These are phyloP conservation scores for Clupea harengus DNA, from an alignment of 2,113 vertebrate genomes.

Conservation along the genomic window DNA sequence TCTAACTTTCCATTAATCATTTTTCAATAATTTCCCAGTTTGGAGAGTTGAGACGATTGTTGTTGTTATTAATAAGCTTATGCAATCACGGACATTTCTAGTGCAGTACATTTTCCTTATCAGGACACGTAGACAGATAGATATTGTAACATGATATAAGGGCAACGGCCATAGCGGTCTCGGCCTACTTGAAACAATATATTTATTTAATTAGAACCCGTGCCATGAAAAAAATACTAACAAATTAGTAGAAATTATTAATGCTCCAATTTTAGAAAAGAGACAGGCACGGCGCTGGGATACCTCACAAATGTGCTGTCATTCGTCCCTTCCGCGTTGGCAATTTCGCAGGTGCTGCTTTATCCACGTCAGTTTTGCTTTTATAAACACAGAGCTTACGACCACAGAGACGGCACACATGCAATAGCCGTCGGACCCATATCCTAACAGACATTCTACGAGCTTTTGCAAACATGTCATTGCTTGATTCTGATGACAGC, in stretches of 20 bases:
- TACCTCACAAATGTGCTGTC: slow-evolving; percentile 28
- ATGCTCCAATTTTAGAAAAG: neutral
- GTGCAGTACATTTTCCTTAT: neutral
- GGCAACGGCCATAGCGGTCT: neutral
- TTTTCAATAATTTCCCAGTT: neutral
- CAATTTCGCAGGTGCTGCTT: slow-evolving; percentile 52
- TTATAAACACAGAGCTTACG: neutral
- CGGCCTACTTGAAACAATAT: neutral
- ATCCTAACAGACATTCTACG: neutral
- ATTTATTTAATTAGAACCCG: neutral
- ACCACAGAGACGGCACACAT: neutral
- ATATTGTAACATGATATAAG: neutral
- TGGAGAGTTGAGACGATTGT: neutral
- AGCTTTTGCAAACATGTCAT: slow-evolving; percentile 44
- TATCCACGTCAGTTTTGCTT: slow-evolving; percentile 53
- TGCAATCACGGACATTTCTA: neutral
- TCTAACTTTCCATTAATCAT: too few species aligned
- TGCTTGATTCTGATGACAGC: slow-evolving; percentile 71
- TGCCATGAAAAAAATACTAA: neutral
- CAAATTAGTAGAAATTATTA: neutral
- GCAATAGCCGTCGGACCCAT: neutral
- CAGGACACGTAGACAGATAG: neutral
- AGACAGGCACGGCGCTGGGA: slow-evolving; percentile 36
- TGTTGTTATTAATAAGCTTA: neutral
- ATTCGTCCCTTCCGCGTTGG: slow-evolving; percentile 49